phyloP scores from a whole-genome alignment of 2,797 vertebrate genomes.

The Iguana delicatissima region DNA sequence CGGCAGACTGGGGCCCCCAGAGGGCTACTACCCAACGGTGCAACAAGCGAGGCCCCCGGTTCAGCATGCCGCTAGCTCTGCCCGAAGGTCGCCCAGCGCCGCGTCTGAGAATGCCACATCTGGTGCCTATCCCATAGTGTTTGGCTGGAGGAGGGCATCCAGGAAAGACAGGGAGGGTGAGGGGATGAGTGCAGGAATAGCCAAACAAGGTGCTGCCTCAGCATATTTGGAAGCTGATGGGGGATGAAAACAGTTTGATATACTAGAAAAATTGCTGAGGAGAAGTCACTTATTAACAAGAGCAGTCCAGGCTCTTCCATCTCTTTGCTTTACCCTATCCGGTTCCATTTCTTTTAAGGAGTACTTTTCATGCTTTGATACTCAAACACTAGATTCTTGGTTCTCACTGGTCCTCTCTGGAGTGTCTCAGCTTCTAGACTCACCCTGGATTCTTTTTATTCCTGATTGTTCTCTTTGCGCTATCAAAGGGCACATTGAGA shows the following conservation, averaged over 20 bases:
- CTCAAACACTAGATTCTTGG: not conserved
- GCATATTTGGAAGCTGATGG: not conserved
- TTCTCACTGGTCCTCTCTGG: not conserved
- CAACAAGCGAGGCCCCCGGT: not conserved
- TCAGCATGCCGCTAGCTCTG: slow-evolving; percentile 5
- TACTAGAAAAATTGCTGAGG: slow-evolving; percentile 21
- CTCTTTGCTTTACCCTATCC: not conserved
- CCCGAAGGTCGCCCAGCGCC: not conserved
- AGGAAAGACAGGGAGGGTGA: not conserved
- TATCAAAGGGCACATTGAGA: not conserved
- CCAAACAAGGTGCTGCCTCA: slow-evolving; percentile 11
- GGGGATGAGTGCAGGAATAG: not conserved
- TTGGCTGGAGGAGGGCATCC: not conserved
- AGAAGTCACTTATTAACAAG: slow-evolving; percentile 43
- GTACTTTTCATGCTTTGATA: too few relatives aligned
- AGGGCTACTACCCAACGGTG: not conserved
- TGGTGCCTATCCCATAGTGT: not conserved
- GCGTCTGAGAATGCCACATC: not conserved
- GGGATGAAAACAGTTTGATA: not conserved
- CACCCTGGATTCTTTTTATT: not conserved
- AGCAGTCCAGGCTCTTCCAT: not conserved
- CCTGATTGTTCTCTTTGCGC: not conserved
- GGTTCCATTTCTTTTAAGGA: not conserved
- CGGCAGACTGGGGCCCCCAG: not conserved
- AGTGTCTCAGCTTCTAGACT: not conserved